Evolutionary conservation across 2,113 vertebrate species (phyloP).

Genomic region (Otocyon megalotis): DNA sequence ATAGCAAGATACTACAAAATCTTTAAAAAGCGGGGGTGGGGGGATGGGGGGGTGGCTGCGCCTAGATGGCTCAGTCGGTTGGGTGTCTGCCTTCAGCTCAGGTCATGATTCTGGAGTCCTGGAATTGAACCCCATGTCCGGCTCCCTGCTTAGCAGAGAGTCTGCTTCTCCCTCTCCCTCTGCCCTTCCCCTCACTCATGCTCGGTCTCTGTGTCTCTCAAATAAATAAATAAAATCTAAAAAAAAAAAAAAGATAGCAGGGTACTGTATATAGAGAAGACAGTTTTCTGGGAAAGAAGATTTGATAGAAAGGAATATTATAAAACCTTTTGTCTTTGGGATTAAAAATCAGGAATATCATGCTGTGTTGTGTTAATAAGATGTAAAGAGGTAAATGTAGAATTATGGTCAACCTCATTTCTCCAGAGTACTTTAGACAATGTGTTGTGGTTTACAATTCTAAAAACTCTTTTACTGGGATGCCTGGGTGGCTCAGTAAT

Average conservation of each 20-base stretch:
- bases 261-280: not conserved
- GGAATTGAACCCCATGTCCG: too few relatives aligned
- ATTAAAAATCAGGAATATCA: constrained; percentile 35
- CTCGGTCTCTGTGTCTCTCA: too few relatives aligned
- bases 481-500: too few relatives aligned
- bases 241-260: not conserved
- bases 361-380: not conserved
- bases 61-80: too few relatives aligned
- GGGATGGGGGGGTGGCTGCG: too few relatives aligned
- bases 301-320: not conserved
- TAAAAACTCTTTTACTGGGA: not conserved
- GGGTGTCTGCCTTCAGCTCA: too few relatives aligned
- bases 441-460: not conserved
- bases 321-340: not conserved
- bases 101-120: too few relatives aligned
- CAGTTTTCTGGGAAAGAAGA: not conserved
- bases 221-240: too few relatives aligned
- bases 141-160: too few relatives aligned
- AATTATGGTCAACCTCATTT: not conserved
- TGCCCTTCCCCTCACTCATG: too few relatives aligned
- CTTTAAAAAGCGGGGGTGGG: too few relatives aligned
- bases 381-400: not conserved
- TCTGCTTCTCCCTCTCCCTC: too few relatives aligned
- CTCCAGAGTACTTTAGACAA: not conserved
- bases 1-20: not conserved